Conservation (phyloP, 37 sponge, comb jelly and placozoan genomes). For the Cladorhizidae sp. region DNA sequence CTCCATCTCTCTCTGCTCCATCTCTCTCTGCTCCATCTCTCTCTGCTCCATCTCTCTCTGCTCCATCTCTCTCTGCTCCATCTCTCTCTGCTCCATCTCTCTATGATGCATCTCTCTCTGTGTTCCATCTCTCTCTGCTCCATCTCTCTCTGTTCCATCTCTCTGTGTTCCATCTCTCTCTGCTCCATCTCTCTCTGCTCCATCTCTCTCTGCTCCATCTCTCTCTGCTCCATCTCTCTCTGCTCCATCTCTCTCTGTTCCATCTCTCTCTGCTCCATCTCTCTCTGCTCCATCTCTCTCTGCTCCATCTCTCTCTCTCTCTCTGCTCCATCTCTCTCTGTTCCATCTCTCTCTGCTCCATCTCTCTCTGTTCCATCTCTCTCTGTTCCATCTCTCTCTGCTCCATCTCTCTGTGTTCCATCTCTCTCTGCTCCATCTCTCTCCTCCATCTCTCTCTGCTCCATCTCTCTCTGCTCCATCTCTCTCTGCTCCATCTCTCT, state of each 20-base stretch:
- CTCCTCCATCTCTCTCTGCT: conserved; percentile 3
- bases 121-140: no score
- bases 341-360: no score
- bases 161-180: no score
- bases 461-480: not conserved
- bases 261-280: conserved; percentile 11
- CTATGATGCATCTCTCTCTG: no score
- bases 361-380: no score
- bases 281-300: not conserved
- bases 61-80: not conserved
- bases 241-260: no score
- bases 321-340: no score
- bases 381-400: no score
- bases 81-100: no score
- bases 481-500: not conserved
- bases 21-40: not conserved
- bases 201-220: not conserved
- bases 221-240: not conserved
- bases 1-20: not conserved
- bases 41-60: not conserved
- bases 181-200: not conserved
- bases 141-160: no score
- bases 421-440: no score
- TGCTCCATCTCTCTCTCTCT: not conserved
- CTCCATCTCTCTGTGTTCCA: no score